Conservation (phyloP, 2,797 vertebrate species). For the Trichosurus vulpecula region DNA sequence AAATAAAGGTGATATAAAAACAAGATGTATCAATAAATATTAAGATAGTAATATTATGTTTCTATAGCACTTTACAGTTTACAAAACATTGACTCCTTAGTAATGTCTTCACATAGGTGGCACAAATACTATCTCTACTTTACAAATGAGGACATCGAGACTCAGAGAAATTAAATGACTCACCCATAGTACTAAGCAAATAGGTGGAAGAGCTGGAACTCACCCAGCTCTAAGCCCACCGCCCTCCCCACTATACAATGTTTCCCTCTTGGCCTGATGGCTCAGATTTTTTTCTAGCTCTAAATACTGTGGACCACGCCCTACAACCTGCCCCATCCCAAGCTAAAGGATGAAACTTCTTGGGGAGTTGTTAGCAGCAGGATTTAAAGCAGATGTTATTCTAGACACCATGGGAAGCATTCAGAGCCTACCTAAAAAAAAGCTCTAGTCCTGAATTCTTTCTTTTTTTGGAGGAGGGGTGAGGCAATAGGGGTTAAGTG, state of each 20-base stretch:
- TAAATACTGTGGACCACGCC: neutral
- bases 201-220: neutral
- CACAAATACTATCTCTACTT: neutral
- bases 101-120: neutral
- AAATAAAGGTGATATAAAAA: neutral
- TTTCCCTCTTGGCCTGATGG: neutral
- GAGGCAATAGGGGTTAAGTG: too few relatives aligned
- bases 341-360: neutral
- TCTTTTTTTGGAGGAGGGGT: too few relatives aligned
- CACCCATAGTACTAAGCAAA: neutral
- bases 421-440: neutral
- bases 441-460: neutral
- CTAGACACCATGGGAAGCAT: neutral
- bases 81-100: neutral
- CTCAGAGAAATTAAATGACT: neutral
- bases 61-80: neutral
- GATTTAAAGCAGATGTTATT: neutral
- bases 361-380: neutral
- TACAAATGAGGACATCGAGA: neutral
- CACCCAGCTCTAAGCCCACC: neutral
- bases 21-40: neutral
- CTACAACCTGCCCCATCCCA: neutral
- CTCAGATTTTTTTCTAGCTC: neutral
- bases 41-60: neutral
- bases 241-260: neutral